Conservation (phyloP, 92 coral and sea anemone genomes). For the Parazoanthus darwini region DNA sequence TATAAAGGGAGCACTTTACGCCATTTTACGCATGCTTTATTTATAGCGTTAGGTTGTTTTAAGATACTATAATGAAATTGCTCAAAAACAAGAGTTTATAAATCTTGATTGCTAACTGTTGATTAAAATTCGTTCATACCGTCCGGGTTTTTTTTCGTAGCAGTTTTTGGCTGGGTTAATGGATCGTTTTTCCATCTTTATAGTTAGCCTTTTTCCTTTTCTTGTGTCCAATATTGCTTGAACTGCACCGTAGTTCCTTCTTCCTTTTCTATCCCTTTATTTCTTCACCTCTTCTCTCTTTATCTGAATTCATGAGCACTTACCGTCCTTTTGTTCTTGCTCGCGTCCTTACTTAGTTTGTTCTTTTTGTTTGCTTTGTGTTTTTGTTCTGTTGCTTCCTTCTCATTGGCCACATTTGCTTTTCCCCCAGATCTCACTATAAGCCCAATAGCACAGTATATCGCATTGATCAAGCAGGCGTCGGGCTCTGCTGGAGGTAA, state of each 20-base stretch:
- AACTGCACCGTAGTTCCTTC: neutral
- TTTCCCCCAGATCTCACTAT: constrained; percentile 54
- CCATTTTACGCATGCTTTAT: too few species aligned
- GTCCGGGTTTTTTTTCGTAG: too few species aligned
- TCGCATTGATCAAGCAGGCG: constrained; percentile 76
- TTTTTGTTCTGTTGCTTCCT: neutral
- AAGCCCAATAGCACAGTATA: constrained; percentile 72
- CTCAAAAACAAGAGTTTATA: too few species aligned
- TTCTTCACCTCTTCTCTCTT: neutral
- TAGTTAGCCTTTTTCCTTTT: too few species aligned
- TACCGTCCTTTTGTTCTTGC: neutral
- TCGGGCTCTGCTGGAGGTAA: constrained; percentile 82
- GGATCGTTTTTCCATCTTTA: neutral
- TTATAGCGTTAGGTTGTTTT: neutral
- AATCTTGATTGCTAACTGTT: neutral
- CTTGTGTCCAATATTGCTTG: neutral
- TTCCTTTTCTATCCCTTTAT: too few species aligned
- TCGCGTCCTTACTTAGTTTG: neutral
- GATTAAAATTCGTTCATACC: neutral
- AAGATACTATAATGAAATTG: neutral
- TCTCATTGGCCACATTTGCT: neutral
- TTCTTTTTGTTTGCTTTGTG: neutral
- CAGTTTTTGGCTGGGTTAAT: neutral
- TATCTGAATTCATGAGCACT: neutral
- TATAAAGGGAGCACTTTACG: too few species aligned